Conservation (phyloP, 1,140 invertebrate species). For the Drosophila repletoides region DNA sequence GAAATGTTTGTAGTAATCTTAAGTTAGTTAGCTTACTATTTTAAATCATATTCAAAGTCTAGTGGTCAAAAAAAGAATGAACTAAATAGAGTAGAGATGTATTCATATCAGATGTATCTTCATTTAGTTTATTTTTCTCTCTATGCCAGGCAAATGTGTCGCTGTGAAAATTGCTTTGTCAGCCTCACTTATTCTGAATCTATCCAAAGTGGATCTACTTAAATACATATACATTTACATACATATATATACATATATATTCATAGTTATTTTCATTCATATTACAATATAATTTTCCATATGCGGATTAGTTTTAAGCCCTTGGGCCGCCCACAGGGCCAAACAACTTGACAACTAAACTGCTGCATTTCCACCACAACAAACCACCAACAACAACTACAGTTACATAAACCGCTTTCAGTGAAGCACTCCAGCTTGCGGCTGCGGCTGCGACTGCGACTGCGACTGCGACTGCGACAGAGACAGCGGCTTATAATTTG, state of each 20-base stretch:
- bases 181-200: constrained; percentile 34
- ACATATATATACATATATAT: not conserved
- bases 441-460: constrained; percentile 24
- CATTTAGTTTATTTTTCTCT: constrained; percentile 4
- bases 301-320: constrained; percentile 73
- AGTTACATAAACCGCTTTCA: constrained; percentile 64
- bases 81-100: too few species aligned
- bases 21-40: too few species aligned
- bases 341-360: constrained; percentile 56
- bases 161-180: constrained; percentile 64
- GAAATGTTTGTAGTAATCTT: too few species aligned
- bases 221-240: constrained; percentile 1
- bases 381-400: constrained; percentile 24
- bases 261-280: constrained; percentile 26
- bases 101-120: too few species aligned
- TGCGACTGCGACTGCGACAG: too few species aligned
- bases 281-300: constrained; percentile 78
- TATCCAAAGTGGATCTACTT: constrained; percentile 38
- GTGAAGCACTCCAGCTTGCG: constrained; percentile 56
- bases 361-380: constrained; percentile 18
- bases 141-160: constrained; percentile 55
- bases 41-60: too few species aligned
- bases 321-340: constrained; percentile 36
- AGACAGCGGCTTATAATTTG: constrained; percentile 70
- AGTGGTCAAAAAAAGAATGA: too few species aligned